Base-by-base conservation (phyloP, 2,113 vertebrate genomes). In the Trogon melanurus region DNA sequence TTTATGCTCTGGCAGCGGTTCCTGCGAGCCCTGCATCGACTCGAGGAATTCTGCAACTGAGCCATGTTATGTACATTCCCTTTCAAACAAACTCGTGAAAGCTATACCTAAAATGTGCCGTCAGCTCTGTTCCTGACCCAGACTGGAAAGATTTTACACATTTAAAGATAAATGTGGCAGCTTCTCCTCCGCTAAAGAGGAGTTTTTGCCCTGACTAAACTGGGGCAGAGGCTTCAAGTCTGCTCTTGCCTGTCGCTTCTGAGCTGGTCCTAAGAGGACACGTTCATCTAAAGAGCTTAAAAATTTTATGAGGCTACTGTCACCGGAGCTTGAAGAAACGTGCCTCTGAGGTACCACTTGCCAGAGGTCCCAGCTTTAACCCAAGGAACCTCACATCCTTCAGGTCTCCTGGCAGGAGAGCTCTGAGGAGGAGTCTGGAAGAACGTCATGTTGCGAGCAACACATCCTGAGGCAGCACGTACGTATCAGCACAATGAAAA, bases 21-120 rank as follows among this genome's bases (percentile, higher is more conserved):
- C 86, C 36, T 22, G 57, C 0, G 1, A 85, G n/a, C 11, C 14
- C 54, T n/a, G 16, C 44, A 11, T 5, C 0, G 1, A 12, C 67
- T 6, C 9, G 20, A 88, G 32, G 44, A 79, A 70, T 80, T 90
- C 79, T 88, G 58, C 38, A 85, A 76, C 5, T 8, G 10, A n/a
- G 58, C 47, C 62, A 66, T 13, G 32, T 57, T 61, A 66, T 3
- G 10, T 21, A 47, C 20, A 76, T 45, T 66, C n/a, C 32, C 34
- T 80, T 53, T 56, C 64, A 78, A 64, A 71, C 45, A 26, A 71
- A 67, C 6, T 54, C 51, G 60, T 19, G 50, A n/a, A 88, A 67
- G 83, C 5, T 6, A 27, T 11, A 54, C 12, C 10, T 54, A 20
- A 71, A 71, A 80, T 11, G 12, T 50, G 19, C 9, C 2, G 0